Percentiles rank a stretch among this genome's conserved stretches.
These are phyloP conservation scores for Tetranychus piercei DNA, from an alignment of 2,888 invertebrate species.

Conservation along the genomic window DNA sequence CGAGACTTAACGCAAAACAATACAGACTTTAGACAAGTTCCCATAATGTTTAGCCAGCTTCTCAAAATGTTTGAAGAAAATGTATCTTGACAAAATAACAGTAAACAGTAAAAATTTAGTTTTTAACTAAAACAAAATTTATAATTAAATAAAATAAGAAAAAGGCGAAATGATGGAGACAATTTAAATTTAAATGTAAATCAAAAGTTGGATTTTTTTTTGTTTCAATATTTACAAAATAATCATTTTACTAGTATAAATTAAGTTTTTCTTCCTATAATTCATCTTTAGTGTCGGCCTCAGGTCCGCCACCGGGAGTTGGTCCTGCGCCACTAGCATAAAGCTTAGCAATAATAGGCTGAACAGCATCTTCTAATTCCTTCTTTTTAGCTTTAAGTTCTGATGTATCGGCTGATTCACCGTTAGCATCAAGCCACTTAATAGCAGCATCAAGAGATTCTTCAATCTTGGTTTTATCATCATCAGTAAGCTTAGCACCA, in stretches of 20 bases:
- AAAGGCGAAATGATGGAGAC: not conserved
- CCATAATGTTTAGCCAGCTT: too few species aligned
- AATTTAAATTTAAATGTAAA: not conserved
- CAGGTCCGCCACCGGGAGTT: not conserved
- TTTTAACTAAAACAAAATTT: not conserved
- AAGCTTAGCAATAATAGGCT: constrained; percentile 89
- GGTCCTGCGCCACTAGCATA: constrained; percentile 39
- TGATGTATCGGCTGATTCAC: constrained; percentile 62
- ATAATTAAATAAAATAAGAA: not conserved
- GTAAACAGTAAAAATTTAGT: not conserved
- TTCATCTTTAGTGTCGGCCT: constrained; percentile 9
- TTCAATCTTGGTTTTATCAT: constrained; percentile 84
- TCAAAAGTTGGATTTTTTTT: not conserved
- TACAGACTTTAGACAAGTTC: too few species aligned
- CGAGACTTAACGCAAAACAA: too few species aligned
- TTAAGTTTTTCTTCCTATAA: not conserved
- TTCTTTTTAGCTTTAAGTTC: constrained; percentile 87
- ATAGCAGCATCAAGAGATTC: constrained; percentile 85
- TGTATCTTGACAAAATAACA: not conserved
- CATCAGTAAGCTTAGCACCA: constrained; percentile 66
- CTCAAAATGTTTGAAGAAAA: too few species aligned
- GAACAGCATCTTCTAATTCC: constrained; percentile 77
- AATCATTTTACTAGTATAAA: not conserved
- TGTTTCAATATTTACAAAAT: constrained; percentile 1
- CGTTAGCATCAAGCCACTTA: constrained; percentile 91